phyloP scores from a whole-genome alignment of 2,888 invertebrate genomes.

The Hypomecis atomaria region DNA sequence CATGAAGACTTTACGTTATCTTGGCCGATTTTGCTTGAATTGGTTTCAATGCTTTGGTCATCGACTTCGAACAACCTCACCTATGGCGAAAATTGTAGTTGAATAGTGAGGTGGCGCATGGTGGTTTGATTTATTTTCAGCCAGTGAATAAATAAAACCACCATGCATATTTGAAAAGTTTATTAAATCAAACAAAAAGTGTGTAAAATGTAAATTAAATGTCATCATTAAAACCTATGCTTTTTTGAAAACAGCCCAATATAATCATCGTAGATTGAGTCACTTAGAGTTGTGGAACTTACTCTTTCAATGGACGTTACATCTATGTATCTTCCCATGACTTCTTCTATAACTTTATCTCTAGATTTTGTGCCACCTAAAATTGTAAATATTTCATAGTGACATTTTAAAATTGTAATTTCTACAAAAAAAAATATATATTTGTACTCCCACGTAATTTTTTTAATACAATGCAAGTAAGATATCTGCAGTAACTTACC shows the following conservation, averaged over 20 bases:
- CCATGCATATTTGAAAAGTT: conserved; percentile 49
- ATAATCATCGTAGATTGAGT: conserved; percentile 33
- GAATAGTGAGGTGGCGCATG: conserved; percentile 43
- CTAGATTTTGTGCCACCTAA: conserved; percentile 65
- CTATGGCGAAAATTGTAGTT: conserved; percentile 51
- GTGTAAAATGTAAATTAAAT: neutral
- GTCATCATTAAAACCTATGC: neutral
- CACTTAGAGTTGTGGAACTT: conserved; percentile 60
- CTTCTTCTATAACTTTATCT: conserved; percentile 66
- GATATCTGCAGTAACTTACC: conserved; percentile 51
- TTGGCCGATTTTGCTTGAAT: neutral
- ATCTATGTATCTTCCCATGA: conserved; percentile 65
- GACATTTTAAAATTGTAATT: neutral
- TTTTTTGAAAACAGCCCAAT: conserved; percentile 10
- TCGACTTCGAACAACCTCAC: conserved; percentile 41
- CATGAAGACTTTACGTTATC: conserved; percentile 33
- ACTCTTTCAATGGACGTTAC: conserved; percentile 63
- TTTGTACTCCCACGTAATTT: conserved; percentile 67
- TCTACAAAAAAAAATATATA: conserved; percentile 10
- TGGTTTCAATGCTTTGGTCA: conserved; percentile 25
- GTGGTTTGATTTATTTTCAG: conserved; percentile 49
- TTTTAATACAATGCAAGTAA: conserved; percentile 17
- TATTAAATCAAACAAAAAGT: conserved; percentile 39
- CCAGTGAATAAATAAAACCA: conserved; percentile 58
- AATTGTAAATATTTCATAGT: conserved; percentile 46